Base-by-base conservation (phyloP, 2,888 invertebrate genomes). In the Myopa tessellatipennis region DNA sequence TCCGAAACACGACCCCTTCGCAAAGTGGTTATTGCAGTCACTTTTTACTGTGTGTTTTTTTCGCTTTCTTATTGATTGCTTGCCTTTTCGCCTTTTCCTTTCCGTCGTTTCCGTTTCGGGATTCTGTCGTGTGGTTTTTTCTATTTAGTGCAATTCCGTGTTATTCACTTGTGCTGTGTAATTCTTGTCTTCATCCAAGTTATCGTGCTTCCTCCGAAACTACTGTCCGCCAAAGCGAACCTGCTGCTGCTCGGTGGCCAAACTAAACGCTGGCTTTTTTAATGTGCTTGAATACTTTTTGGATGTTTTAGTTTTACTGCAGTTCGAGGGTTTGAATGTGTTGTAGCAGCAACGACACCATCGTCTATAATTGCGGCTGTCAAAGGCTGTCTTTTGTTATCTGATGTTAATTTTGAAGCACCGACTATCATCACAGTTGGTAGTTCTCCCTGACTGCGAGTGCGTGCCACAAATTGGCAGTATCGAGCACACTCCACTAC, bases 81-180 rank as follows among this genome's bases (percentile, higher is more conserved):
- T 65, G 38, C 38, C 65, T 63, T 76, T 36, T 63, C 60, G 8
- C 26, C 50, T 38, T 38, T 61, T 58, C 52, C 65, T 70, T 58
- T 50, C 36, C 76, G 61, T 61, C 68, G 69, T 78, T 78, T 76
- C 78, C 76, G 76, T 50, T 73, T 50, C 52, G 26, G 76, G 60
- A 76, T 76, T 76, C 68, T 73, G 72, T 72, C 68, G 55, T 73
- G 73, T 67, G 61, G 76, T 73, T 73, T 78, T 78, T 76, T 36
- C 61, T 69, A 76, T 72, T 76, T 74, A 69, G 72, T 78, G 78
- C 76, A 73, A 76, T 78, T 76, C 76, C 52, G 69, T 78, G 76
- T 78, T 76, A 40, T 40, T 76, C 63, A 55, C 70, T 36, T 40
- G 8, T 45, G 45, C 10, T 45, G 45, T 16, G 5, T n/a, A n/a